Base-by-base conservation (phyloP, 2,888 invertebrate species). In the Athalia circularis region DNA sequence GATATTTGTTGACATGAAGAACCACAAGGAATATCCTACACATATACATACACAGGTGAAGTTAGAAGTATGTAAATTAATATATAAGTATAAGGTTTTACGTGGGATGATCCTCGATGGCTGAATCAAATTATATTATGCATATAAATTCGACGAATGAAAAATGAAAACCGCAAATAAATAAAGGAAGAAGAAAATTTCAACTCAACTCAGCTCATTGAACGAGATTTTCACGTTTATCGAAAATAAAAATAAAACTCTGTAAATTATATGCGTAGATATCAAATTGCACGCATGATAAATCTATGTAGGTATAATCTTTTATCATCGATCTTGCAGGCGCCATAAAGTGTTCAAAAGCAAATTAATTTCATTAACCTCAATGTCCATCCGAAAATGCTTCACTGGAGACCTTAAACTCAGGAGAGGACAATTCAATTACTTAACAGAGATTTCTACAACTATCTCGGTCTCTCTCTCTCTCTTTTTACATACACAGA, bases 401-500 rank as follows among this genome's bases (percentile, higher is more conserved):
- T 50, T 52, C 52, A 68, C 54, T 54, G 54, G 68, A 3, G 54
- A 68, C 29, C 54, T 68, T 29, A 29, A 52, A 68, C 50, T 68
- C 11, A 54, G 50, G 52, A 68, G 52, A 68, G 68, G 68, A 68
- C 68, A 68, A 68, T 68, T 68, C 68, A 68, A 68, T 68, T 52
- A 68, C 29, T 15, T 29, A 29, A 29, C 29, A 29, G 29, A 29
- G 29, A 29, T 29, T 29, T 29, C 29, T 29, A 29, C 29, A 29
- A 29, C 29, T 29, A 29, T 29, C 29, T 29, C 29, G 2, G 29
- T 29, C 2, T 29, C 29, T 29, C 29, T 29, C 29, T 29, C 29
- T 29, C 29, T 29, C 29, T 29, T n/a, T n/a, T 29, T 29, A 29
- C 29, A 29, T 29, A 29, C 29, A 29, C 29, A 29, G 0, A 29